A percentile compares a stretch with the other conserved stretches of the same genome.
These are phyloP conservation scores for Xestoiulus laeticollis DNA, from an alignment of 2,888 invertebrate species.

Conservation along the genomic window DNA sequence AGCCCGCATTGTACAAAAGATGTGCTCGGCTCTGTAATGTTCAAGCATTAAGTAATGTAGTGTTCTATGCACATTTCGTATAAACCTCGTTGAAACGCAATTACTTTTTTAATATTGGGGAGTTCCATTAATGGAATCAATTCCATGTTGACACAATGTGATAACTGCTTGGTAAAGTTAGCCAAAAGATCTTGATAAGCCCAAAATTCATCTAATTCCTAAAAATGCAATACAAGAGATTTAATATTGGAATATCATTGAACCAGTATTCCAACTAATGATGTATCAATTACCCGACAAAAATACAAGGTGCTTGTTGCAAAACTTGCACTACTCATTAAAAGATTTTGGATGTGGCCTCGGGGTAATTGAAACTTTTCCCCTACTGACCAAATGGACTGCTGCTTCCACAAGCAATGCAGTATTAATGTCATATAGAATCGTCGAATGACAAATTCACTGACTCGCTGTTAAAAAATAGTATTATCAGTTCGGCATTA, in stretches of 20 bases:
- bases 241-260: neutral
- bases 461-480: slow-evolving; percentile 68
- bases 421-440: slow-evolving; percentile 54
- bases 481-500: too few species aligned
- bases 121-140: slow-evolving; percentile 85
- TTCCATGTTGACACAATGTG: slow-evolving; percentile 83
- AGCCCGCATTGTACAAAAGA: slow-evolving; percentile 85
- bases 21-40: slow-evolving; percentile 77
- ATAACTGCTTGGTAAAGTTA: slow-evolving; percentile 77
- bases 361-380: slow-evolving; percentile 77
- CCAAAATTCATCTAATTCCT: slow-evolving; percentile 83
- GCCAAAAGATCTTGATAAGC: slow-evolving; percentile 78
- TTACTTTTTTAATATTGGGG: slow-evolving; percentile 84
- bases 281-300: slow-evolving; percentile 71
- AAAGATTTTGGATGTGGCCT: slow-evolving; percentile 80
- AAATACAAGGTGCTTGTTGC: slow-evolving; percentile 81
- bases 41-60: slow-evolving; percentile 53
- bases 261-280: neutral
- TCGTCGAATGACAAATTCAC: slow-evolving; percentile 74
- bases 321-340: slow-evolving; percentile 76
- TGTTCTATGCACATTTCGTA: neutral
- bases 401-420: slow-evolving; percentile 72
- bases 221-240: slow-evolving; percentile 49
- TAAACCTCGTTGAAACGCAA: neutral
- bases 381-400: slow-evolving; percentile 74